phyloP scores from a whole-genome alignment of 2,797 vertebrate genomes.

The Gymnopithys bicolor region DNA sequence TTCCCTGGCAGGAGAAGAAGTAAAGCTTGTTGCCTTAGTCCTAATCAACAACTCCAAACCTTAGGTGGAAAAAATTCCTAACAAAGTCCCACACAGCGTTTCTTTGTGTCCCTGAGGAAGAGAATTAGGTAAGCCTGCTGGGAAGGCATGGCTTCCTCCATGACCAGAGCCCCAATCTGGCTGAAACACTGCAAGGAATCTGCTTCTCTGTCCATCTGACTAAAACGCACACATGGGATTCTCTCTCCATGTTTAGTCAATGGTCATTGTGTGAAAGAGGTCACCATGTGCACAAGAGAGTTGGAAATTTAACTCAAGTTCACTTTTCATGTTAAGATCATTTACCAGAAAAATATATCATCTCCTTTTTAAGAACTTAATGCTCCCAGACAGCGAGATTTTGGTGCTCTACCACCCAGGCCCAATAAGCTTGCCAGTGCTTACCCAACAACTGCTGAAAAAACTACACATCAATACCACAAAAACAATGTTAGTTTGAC shows the following conservation, averaged over 20 bases:
- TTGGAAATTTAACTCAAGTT: background rate
- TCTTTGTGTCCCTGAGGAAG: background rate
- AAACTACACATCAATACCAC: background rate
- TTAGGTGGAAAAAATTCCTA: background rate
- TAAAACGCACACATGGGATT: fast-evolving
- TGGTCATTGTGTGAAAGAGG: background rate
- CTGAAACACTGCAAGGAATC: background rate
- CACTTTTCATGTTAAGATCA: background rate
- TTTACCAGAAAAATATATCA: background rate
- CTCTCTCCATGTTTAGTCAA: fast-evolving
- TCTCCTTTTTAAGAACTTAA: background rate
- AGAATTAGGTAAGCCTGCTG: background rate
- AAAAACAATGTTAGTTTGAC: background rate
- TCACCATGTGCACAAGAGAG: background rate
- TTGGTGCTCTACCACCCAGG: background rate
- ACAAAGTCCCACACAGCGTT: background rate
- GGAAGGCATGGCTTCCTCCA: background rate
- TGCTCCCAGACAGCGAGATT: background rate
- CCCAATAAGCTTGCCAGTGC: background rate
- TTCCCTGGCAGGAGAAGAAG: background rate
- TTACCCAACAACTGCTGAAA: background rate
- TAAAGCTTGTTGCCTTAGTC: background rate
- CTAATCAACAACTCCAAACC: background rate
- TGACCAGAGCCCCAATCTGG: background rate
- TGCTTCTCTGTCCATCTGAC: background rate